Percentiles rank a stretch among this genome's conserved stretches.
Conservation (phyloP, 2,113 vertebrate species). For the Ranitomeya variabilis region DNA sequence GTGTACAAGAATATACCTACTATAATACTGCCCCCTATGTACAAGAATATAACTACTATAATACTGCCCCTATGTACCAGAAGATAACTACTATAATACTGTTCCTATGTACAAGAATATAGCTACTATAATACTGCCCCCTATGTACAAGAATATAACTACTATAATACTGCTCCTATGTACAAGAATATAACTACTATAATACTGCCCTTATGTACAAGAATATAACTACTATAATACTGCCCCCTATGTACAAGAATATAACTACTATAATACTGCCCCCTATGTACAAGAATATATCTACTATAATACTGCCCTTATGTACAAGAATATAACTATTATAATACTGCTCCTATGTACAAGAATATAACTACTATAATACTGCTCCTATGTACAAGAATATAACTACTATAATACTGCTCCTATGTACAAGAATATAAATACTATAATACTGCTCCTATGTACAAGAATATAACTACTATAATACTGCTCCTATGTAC, state of each 20-base stretch:
- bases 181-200: background rate
- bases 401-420: slow-evolving; percentile 12
- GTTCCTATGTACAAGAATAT: too few species aligned
- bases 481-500: background rate
- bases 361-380: slow-evolving; percentile 8
- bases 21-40: background rate
- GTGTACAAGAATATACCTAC: background rate
- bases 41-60: background rate
- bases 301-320: slow-evolving; percentile 5
- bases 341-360: background rate
- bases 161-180: too few species aligned
- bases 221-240: slow-evolving; percentile 6
- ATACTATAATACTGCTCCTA: slow-evolving; percentile 10
- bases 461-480: slow-evolving; percentile 20
- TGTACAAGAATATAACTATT: slow-evolving; percentile 16
- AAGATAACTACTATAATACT: too few species aligned
- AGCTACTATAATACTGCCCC: background rate
- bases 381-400: slow-evolving; percentile 3
- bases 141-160: background rate
- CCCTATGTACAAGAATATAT: background rate
- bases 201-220: background rate
- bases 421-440: background rate
- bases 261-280: background rate
- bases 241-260: too few species aligned
- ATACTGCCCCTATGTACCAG: background rate